These are phyloP conservation scores for Gadopsis bispinosus DNA, from an alignment of 2,797 vertebrate species.

Conservation along the genomic window DNA sequence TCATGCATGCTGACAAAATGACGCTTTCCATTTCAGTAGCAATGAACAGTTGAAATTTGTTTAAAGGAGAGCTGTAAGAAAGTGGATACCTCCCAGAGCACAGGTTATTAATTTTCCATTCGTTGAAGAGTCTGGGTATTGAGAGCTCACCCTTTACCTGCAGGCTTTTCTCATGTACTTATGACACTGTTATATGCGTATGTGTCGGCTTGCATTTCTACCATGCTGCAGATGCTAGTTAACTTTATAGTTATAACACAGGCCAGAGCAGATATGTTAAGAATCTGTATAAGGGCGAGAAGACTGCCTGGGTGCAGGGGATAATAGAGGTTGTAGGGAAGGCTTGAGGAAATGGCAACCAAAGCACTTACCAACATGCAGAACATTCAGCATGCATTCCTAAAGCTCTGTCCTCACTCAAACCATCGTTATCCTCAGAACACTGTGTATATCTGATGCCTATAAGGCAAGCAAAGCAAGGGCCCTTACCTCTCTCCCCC, in stretches of 20 bases:
- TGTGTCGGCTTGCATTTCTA: constrained; percentile 51
- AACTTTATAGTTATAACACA: constrained; percentile 51
- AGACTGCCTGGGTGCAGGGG: constrained; percentile 57
- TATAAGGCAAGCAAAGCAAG: constrained; percentile 36
- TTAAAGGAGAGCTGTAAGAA: constrained; percentile 50
- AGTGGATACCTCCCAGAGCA: constrained; percentile 53
- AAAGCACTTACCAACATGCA: constrained; percentile 40
- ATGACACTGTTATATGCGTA: constrained; percentile 61
- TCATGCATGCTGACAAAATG: constrained; percentile 29
- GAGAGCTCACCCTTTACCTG: constrained; percentile 61
- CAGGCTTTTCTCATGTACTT: constrained; percentile 65
- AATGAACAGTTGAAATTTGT: constrained; percentile 50
- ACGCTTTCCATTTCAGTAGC: constrained; percentile 32
- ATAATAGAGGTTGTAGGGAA: constrained; percentile 62
- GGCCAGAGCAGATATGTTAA: constrained; percentile 41
- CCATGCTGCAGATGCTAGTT: constrained; percentile 40
- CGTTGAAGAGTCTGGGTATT: constrained; percentile 61
- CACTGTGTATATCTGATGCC: constrained; percentile 19
- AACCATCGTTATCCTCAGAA: constrained; percentile 50
- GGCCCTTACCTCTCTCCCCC: constrained; percentile 12
- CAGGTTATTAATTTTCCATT: constrained; percentile 63
- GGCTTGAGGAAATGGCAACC: constrained; percentile 47
- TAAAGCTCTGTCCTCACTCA: constrained; percentile 52
- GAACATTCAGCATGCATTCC: constrained; percentile 64
- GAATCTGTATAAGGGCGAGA: constrained; percentile 32